Base-by-base conservation (phyloP, 2,113 vertebrate species). In the Narcine bancroftii region DNA sequence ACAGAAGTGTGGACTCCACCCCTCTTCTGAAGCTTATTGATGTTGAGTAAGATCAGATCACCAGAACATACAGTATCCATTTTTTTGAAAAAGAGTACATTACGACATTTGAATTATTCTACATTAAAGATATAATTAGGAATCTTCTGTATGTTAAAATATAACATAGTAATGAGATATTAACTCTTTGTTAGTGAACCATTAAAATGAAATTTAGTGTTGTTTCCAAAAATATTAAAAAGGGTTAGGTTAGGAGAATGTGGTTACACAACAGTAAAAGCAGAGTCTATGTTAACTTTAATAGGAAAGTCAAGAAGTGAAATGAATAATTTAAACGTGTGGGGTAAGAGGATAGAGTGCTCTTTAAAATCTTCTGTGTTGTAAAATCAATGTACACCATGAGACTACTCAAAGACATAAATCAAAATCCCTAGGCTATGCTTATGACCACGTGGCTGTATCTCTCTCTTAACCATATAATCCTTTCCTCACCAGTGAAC, bases 401-500 rank as follows among this genome's bases (percentile, higher is more conserved):
- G 17, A 19, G 81, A 29, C 45, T 81, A 81, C 42, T 81, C 53
- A 56, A 36, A 87, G 36, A 60, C 33, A 60, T 36, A 63, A 17
- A 15, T 19, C 81, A 87, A n/a, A 56, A 63, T 39, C 33, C 33
- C 36, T 63, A 36, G n/a, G 53, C 81, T 63, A 60, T 19, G 13
- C n/a, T 21, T 15, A 21, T 36, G 81, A 63, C 81, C 15, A 60
- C 21, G 19, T n/a, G 56, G 17, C 53, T 60, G 81, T 60, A 87
- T 19, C 56, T 60, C 50, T 60, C 50, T 60, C 81, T 63, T 87
- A 87, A 87, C 60, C 53, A 87, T 60, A 85, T 56, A 56, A 87
- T 60, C 21, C 17, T 87, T 60, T 36, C 81, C 33, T 10, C 53
- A 39, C 81, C 53, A 87, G n/a, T 87, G 81, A 87, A 36, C 53